phyloP scores from a whole-genome alignment of 2,797 vertebrate genomes.

The Catharus ustulatus region DNA sequence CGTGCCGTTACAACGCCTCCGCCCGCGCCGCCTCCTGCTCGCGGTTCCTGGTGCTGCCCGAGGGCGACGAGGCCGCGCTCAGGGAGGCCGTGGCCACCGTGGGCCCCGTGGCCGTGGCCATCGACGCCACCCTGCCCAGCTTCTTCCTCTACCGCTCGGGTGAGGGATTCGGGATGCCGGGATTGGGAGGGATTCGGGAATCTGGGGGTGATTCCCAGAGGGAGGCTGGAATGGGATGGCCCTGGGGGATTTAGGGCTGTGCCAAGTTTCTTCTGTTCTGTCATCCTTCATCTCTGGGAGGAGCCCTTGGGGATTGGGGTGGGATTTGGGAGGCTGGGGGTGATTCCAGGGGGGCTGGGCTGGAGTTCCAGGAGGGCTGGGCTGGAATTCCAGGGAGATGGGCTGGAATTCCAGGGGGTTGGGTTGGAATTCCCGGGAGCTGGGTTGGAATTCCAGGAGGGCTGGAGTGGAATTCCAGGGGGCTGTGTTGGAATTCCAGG shows the following conservation, averaged over 20 bases:
- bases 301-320: background rate
- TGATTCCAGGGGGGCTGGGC: no score
- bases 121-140: slow-evolving; percentile 77
- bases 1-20: slow-evolving; percentile 78
- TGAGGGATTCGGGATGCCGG: rapidly evolving
- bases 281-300: rapidly evolving
- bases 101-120: slow-evolving; percentile 86
- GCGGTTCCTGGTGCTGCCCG: slow-evolving; percentile 66
- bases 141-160: slow-evolving; percentile 72
- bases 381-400: no score
- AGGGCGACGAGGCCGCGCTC: slow-evolving; percentile 75
- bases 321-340: no score
- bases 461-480: no score
- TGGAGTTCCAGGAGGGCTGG: no score
- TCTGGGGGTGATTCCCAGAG: rapidly evolving
- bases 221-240: background rate
- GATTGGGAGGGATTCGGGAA: rapidly evolving
- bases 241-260: no score
- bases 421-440: no score
- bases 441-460: no score
- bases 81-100: slow-evolving; percentile 79
- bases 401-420: no score
- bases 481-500: no score
- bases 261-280: rapidly evolving
- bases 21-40: slow-evolving; percentile 85